Evolutionary conservation across 1,140 invertebrate genomes (phyloP).

Genomic region (Subanguina moxae): DNA sequence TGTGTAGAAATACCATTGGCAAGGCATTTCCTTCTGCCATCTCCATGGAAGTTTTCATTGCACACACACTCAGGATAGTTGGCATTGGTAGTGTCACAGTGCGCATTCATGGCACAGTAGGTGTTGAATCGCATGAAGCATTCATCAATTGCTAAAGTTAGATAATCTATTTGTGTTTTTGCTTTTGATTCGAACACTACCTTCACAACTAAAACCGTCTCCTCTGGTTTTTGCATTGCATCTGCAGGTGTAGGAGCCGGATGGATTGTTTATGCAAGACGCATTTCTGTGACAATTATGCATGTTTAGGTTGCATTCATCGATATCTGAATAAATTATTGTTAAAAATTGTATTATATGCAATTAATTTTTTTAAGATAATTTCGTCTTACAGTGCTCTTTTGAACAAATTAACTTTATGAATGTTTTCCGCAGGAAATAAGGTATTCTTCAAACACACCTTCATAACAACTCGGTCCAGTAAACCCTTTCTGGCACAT

Average conservation of each 20-base stretch:
- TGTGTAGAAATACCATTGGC: constrained; percentile 6
- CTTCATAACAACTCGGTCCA: constrained; percentile 21
- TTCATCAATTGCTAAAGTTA: constrained; percentile 40
- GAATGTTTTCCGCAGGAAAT: no score
- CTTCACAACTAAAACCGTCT: constrained; percentile 42
- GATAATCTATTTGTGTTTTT: constrained; percentile 2
- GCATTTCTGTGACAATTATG: constrained; percentile 43
- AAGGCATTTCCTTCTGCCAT: constrained; percentile 42
- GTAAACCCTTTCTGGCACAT: constrained; percentile 35
- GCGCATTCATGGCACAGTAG: constrained; percentile 38
- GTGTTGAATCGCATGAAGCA: constrained; percentile 41
- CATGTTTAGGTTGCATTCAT: constrained; percentile 41
- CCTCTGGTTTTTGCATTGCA: constrained; percentile 35
- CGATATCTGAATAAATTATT: constrained; percentile 38
- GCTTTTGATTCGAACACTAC: constrained; percentile 15
- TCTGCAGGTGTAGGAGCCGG: constrained; percentile 39
- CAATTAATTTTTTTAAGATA: no score
- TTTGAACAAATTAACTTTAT: no score
- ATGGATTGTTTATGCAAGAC: constrained; percentile 30
- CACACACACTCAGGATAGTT: constrained; percentile 49
- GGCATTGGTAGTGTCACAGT: constrained; percentile 34
- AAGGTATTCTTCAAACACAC: constrained; percentile 2
- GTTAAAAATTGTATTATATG: no score
- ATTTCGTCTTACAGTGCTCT: no score
- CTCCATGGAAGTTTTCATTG: constrained; percentile 45